Base-by-base conservation (phyloP, 2,888 invertebrate species). In the Neelides folsomi region DNA sequence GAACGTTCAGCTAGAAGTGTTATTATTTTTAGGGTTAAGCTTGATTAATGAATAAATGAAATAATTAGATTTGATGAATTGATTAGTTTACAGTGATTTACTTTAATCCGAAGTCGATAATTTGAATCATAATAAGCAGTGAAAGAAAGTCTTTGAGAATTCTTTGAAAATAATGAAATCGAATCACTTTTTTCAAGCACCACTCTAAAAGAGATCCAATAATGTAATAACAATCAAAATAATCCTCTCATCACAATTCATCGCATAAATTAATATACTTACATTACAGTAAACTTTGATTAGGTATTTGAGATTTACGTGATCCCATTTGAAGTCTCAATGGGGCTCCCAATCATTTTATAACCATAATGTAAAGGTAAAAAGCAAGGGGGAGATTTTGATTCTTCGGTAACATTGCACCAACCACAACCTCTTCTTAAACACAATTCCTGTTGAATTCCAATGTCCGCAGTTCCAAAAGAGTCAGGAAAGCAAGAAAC, bases 391-490 rank as follows among this genome's bases (percentile, higher is more conserved):
- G 53, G 56, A n/a, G 51, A 44, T 19, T 41, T 48, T 8, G n/a
- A 10, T 4, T 48, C 45, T 2, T n/a, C n/a, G n/a, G n/a, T n/a
- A n/a, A 45, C 51, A 39, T n/a, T 36, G 47, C 53, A 53, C 84
- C 84, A 85, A 62, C 83, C 82, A 63, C 85, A 85, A 5, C 83
- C 82, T 70, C 83, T 71, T 49, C 74, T 71, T 46, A 71, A 71
- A 65, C 84, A 85, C 0, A 69, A 70, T 18, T 73, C 68, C 65
- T 78, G n/a, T n/a, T n/a, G n/a, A n/a, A n/a, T n/a, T n/a, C n/a
- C n/a, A n/a, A n/a, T n/a, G n/a, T n/a, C n/a, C n/a, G n/a, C n/a
- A n/a, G n/a, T n/a, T n/a, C n/a, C n/a, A n/a, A n/a, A n/a, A n/a
- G n/a, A n/a, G n/a, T n/a, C n/a, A n/a, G n/a, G n/a, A n/a, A n/a